Conservation (phyloP, 2,888 invertebrate species). For the Eilema griseolum region DNA sequence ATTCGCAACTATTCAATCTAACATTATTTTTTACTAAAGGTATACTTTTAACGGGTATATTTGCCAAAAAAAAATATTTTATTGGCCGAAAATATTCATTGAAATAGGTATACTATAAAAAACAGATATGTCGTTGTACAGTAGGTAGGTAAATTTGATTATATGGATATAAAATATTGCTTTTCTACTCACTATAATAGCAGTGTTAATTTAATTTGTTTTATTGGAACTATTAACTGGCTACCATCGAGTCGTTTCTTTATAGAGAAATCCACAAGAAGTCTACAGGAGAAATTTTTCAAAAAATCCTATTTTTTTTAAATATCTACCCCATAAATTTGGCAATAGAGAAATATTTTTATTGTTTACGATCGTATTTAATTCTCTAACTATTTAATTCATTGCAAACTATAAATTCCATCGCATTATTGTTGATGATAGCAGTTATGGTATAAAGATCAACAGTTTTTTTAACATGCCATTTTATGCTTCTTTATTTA, state of each 20-base stretch:
- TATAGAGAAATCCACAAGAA: conserved; percentile 73
- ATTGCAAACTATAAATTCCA: conserved; percentile 81
- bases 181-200: conserved; percentile 79
- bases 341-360: conserved; percentile 80
- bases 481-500: conserved; percentile 38
- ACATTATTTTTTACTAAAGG: conserved; percentile 55
- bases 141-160: conserved; percentile 66
- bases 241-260: conserved; percentile 65
- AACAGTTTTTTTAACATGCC: conserved; percentile 42
- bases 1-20: conserved; percentile 50
- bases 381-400: conserved; percentile 69
- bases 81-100: conserved; percentile 63
- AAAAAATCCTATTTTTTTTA: conserved; percentile 74
- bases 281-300: conserved; percentile 78
- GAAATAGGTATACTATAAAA: conserved; percentile 76
- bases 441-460: conserved; percentile 37
- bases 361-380: conserved; percentile 72
- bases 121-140: conserved; percentile 83
- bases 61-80: conserved; percentile 65
- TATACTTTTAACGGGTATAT: conserved; percentile 58
- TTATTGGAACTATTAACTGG: conserved; percentile 69
- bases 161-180: conserved; percentile 79
- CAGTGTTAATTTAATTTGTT: conserved; percentile 68
- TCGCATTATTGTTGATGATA: conserved; percentile 72
- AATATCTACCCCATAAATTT: conserved; percentile 81